Percentiles rank a stretch among this genome's conserved stretches.
These are phyloP conservation scores for Parazoanthus atlanticus DNA, from an alignment of 92 coral and sea anemone species.

Conservation along the genomic window DNA sequence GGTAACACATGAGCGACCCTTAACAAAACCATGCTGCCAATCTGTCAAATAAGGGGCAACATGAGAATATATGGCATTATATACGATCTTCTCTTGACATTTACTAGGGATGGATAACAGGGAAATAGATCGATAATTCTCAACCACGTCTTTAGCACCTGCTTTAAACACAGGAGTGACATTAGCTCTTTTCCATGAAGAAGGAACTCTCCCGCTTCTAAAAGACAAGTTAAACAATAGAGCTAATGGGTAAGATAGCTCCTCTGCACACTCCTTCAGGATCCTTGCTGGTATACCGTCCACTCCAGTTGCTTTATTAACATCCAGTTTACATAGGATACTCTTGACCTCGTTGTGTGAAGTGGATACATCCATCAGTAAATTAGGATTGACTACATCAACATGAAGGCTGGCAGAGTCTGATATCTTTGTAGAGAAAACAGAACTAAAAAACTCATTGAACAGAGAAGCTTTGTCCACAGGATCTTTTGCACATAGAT, in stretches of 20 bases:
- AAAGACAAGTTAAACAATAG: constrained; percentile 46
- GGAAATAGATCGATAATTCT: constrained; percentile 46
- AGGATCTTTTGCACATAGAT: constrained; percentile 44
- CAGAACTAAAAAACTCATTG: constrained; percentile 49
- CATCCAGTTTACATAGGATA: constrained; percentile 39
- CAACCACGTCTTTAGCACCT: constrained; percentile 40
- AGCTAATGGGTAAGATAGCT: constrained; percentile 35
- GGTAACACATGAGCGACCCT: constrained; percentile 54
- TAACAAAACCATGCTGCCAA: constrained; percentile 50
- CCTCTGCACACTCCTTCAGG: constrained; percentile 20
- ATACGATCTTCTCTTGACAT: constrained; percentile 42
- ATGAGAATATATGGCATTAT: constrained; percentile 37
- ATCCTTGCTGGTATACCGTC: constrained; percentile 49
- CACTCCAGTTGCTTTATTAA: constrained; percentile 50
- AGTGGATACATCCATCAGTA: constrained; percentile 43
- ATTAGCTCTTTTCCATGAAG: constrained; percentile 38
- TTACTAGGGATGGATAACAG: constrained; percentile 47
- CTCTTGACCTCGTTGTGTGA: constrained; percentile 15
- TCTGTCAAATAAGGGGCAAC: constrained; percentile 25
- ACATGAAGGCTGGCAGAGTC: constrained; percentile 2
- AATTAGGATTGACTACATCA: constrained; percentile 27
- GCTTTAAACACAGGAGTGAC: constrained; percentile 51
- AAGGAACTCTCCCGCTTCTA: constrained; percentile 32
- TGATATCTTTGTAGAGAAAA: background rate
- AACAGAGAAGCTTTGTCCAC: constrained; percentile 46